Evolutionary conservation across 1,140 invertebrate species (phyloP).

Genomic region (Rhopalosiphum padi): DNA sequence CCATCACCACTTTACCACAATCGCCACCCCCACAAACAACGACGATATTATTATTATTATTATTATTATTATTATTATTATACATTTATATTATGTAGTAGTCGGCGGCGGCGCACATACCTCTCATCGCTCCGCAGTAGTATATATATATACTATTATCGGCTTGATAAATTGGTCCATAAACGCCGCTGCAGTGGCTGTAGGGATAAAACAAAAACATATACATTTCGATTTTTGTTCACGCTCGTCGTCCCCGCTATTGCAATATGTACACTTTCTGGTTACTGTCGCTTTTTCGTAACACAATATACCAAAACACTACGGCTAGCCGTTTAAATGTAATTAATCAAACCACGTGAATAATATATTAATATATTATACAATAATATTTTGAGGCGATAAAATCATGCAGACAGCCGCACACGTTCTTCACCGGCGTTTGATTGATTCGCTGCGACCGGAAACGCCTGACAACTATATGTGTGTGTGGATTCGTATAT

Average conservation of each 20-base stretch:
- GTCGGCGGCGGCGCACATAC: background rate
- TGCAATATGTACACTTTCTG: background rate
- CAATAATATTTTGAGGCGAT: background rate
- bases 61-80: background rate
- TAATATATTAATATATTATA: background rate
- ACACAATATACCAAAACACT: background rate
- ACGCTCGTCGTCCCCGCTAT: background rate
- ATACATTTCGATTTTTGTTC: background rate
- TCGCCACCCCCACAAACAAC: background rate
- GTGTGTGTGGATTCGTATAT: background rate
- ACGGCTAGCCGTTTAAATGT: background rate
- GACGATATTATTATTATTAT: background rate
- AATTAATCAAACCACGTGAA: background rate
- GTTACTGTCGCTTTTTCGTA: background rate
- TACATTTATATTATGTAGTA: background rate
- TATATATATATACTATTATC: background rate
- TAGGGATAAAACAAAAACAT: background rate
- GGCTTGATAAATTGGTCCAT: conserved; percentile 39
- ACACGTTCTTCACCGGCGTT: background rate
- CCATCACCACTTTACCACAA: background rate
- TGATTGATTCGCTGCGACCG: conserved; percentile 1
- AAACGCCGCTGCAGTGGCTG: background rate
- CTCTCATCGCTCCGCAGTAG: background rate
- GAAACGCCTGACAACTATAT: background rate
- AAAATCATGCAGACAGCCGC: background rate